Conservation (phyloP, 2,888 invertebrate genomes). For the Nemotelus nigrinus region DNA sequence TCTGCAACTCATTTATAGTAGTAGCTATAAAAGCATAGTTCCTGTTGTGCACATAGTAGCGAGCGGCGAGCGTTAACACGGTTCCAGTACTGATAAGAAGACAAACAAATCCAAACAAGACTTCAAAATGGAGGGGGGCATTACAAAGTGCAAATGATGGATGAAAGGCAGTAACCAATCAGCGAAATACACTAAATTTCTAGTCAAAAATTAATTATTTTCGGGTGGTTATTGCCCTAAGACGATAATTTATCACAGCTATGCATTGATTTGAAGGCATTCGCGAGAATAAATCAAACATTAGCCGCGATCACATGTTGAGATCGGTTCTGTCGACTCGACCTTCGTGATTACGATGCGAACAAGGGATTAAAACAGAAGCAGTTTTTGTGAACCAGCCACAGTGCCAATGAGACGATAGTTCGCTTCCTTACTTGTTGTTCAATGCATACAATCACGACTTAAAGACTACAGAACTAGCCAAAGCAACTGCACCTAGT, state of each 20-base stretch:
- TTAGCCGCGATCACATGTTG: slow-evolving; percentile 30
- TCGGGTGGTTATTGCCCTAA: no score
- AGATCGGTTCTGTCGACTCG: not conserved
- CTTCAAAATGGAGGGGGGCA: not conserved
- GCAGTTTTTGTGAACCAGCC: no score
- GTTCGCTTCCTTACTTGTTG: not conserved
- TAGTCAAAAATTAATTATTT: no score
- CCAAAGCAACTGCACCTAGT: slow-evolving; percentile 46
- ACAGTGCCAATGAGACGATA: no score
- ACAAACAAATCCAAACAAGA: slow-evolving; percentile 17
- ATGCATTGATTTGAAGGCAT: no score
- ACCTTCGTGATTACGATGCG: no score
- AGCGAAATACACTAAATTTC: no score
- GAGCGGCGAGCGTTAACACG: not conserved
- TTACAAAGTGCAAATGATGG: slow-evolving; percentile 26
- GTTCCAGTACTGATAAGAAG: slow-evolving; percentile 25
- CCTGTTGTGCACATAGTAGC: no score
- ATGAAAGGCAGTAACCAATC: not conserved
- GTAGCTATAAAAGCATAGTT: not conserved
- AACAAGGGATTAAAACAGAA: no score
- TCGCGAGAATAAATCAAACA: no score
- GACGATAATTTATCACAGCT: no score
- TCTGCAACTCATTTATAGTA: not conserved
- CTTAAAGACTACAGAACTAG: slow-evolving; percentile 31
- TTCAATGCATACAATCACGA: slow-evolving; percentile 48